Base-by-base conservation (phyloP, 2,888 invertebrate genomes). In the Trissolcus japonicus region DNA sequence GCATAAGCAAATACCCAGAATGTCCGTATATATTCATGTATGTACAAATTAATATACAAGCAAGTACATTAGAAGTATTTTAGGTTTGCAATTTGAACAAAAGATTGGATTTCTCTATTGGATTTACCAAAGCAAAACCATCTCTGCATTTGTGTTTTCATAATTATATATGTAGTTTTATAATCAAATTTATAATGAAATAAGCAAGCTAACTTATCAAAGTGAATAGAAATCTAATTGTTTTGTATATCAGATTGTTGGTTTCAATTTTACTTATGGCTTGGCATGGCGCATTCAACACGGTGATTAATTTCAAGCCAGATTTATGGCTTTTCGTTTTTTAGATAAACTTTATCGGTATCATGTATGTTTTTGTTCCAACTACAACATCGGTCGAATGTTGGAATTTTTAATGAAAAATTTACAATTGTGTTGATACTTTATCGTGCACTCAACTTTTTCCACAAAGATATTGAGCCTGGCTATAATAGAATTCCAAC, bases 11-110 rank as follows among this genome's bases (percentile, higher is more conserved):
- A 6, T 65, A 65, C 43, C 29, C 54, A 41, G 48, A 55, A 55
- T 67, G 61, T 67, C 53, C 67, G 56, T 73, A 66, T 72, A 62
- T 74, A 74, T 61, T 62, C 61, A 14, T 61, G 59, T 66, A 73
- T 73, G 73, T 73, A 73, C 73, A 73, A 55, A 65, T 19, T 63
- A 65, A 40, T 55, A 54, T 71, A 57, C 35, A 66, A 29, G 43
- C 25, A 19, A 11, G 14, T 41, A 55, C 2, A 16, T 40, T 51
- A 3, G 41, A 50, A 43, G 7, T 11, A 40, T 46, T 48, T 67
- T 68, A 53, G 56, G 56, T 68, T 74, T 57, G 62, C 67, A 62
- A 68, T 67, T 67, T 67, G 51, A 68, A 74, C n/a, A 16, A 74
- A 66, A 43, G 51, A 53, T 19, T 2, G 50, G 11, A 21, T 14